Conservation (phyloP, 2,888 invertebrate species). For the Cyaniris semiargus region DNA sequence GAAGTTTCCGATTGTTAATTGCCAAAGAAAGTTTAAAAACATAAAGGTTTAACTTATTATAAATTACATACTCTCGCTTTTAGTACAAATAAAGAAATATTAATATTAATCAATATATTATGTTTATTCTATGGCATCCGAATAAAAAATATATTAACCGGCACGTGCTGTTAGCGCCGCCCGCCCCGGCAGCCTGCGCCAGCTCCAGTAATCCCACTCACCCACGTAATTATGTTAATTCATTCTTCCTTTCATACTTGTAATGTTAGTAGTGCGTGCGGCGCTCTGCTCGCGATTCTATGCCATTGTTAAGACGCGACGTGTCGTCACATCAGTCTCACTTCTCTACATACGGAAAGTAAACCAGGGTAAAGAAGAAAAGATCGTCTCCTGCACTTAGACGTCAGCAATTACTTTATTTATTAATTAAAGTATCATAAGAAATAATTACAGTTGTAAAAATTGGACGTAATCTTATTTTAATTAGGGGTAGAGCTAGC, state of each 20-base stretch:
- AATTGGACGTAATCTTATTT: neutral
- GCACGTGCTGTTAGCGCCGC: conserved; percentile 39
- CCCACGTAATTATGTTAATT: conserved; percentile 48
- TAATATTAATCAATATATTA: neutral
- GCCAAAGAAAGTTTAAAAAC: neutral
- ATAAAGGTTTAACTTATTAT: neutral
- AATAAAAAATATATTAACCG: neutral
- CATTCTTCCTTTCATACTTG: conserved; percentile 41
- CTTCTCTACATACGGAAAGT: neutral
- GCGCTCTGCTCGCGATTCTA: neutral
- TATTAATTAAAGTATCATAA: neutral
- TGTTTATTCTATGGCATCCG: neutral
- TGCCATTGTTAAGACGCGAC: neutral
- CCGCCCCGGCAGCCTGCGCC: conserved; percentile 43
- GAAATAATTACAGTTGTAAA: neutral
- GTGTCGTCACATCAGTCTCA: conserved; percentile 10
- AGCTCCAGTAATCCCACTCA: conserved; percentile 43
- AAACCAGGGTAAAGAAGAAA: conserved; percentile 20
- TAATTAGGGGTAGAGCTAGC: neutral
- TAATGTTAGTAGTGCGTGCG: conserved; percentile 22
- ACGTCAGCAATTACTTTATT: neutral
- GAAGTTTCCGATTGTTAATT: conserved; percentile 10
- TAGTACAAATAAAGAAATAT: neutral
- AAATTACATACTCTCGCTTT: neutral
- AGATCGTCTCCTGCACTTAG: neutral